Conservation (phyloP, 2,888 invertebrate genomes). For the Synanthedon myopaeformis region DNA sequence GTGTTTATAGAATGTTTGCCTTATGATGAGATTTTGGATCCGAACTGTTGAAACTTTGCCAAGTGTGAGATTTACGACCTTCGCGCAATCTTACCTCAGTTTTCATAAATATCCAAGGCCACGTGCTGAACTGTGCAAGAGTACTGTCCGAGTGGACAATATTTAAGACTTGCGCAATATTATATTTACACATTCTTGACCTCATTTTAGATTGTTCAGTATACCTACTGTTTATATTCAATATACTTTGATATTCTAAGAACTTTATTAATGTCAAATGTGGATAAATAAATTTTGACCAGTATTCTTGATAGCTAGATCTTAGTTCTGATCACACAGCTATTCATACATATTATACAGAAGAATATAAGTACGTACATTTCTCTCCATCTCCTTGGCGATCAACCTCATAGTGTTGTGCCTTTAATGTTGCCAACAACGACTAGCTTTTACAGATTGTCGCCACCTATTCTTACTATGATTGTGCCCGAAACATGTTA, state of each 20-base stretch:
- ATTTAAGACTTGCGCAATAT: constrained; percentile 11
- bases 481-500: no score
- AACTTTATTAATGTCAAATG: no score
- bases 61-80: constrained; percentile 57
- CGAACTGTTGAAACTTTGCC: constrained; percentile 48
- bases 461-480: no score
- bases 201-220: neutral
- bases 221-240: neutral
- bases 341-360: no score
- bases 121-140: constrained; percentile 8
- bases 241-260: neutral
- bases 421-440: no score
- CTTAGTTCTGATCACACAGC: neutral
- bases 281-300: no score
- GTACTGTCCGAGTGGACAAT: constrained; percentile 23
- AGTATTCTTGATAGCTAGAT: no score
- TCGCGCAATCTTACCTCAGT: constrained; percentile 59
- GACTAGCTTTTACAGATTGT: no score
- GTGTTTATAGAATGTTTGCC: constrained; percentile 45
- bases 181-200: constrained; percentile 3
- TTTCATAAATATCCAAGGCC: constrained; percentile 63
- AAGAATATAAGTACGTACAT: no score
- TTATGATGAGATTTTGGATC: constrained; percentile 38
- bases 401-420: no score
- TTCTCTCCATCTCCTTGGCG: no score